Percentiles rank a stretch among this genome's conserved stretches.
Evolutionary conservation across 2,888 invertebrate species (phyloP).

Genomic region (Sphecodes monilicornis): DNA sequence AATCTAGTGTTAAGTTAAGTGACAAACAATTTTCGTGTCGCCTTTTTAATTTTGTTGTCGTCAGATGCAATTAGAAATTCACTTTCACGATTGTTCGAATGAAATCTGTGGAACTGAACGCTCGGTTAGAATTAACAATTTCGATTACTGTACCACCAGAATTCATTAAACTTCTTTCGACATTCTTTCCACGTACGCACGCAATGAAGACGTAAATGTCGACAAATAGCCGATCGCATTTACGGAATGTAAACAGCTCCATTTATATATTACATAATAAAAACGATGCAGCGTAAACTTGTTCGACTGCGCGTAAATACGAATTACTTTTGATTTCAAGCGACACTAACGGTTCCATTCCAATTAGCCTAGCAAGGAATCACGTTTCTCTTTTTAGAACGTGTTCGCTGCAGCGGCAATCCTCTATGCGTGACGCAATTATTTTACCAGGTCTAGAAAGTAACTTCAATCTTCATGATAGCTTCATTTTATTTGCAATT

Average conservation of each 20-base stretch:
- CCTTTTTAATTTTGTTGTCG: too few species aligned
- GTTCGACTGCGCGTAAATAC: neutral
- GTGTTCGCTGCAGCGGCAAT: neutral
- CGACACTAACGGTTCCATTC: neutral
- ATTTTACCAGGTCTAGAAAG: neutral
- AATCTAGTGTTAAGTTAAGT: too few species aligned
- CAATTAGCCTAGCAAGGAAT: neutral
- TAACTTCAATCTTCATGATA: neutral
- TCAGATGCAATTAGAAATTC: too few species aligned
- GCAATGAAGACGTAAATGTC: neutral
- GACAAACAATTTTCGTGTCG: too few species aligned
- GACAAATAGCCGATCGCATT: neutral
- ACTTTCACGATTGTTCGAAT: too few species aligned
- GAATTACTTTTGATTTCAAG: neutral
- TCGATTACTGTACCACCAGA: neutral
- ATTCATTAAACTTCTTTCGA: neutral
- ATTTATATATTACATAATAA: neutral
- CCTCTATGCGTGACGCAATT: neutral
- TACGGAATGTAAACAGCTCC: neutral
- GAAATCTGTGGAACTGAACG: neutral
- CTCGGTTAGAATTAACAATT: neutral
- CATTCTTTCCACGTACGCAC: neutral
- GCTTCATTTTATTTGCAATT: neutral
- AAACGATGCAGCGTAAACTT: neutral
- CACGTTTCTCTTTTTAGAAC: neutral